Base-by-base conservation (phyloP, 1,140 invertebrate species). In the Adelges cooleyi region DNA sequence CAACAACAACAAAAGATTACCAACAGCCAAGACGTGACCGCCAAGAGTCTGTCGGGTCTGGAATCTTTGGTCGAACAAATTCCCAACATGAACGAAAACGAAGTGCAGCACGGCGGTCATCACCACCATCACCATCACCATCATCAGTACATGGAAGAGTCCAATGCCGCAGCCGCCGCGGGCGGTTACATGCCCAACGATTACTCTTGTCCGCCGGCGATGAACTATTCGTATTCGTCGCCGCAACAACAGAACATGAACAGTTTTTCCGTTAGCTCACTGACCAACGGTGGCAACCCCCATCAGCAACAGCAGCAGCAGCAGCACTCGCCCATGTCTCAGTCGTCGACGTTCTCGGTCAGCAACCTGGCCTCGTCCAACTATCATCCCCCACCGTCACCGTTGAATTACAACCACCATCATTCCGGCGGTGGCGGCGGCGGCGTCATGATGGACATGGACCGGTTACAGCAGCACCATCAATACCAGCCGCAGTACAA, bases 1-100 rank as follows among this genome's bases (percentile, higher is more conserved):
- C 65, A 53, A 54, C 48, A 48, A 20, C 66, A 54, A 54, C 38
- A 44, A 36, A 65, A 70, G 29, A 38, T 53, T 8, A 56, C 51
- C 22, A 66, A 66, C 36, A 71, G 70, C 25, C 82, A 87, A 70
- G 89, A 92, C 75, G 85, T 92, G 2, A 82, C 89, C 3, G 85
- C 87, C 1, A 92, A 92, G 74, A 90, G 87, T 71, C 76, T 92
- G n/a, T 91, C 88, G 9, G 89, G 89, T 36, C 77, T 92, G 4
- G 90, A 92, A 75, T 92, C 88, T 17, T 76, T 93, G 10, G 90
- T 93, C 20, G 89, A 92, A 77, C 90, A 92, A 78, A 93, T 92
- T 73, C 90, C 90, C 8, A 88, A 87, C 69, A 87, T 92, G 74
- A 82, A 84, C 46, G 88, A 90, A 65, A 82, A 78, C 25, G 82